Evolutionary conservation across 2,797 vertebrate species (phyloP).

Genomic region (Lepilemur ruficaudatus): DNA sequence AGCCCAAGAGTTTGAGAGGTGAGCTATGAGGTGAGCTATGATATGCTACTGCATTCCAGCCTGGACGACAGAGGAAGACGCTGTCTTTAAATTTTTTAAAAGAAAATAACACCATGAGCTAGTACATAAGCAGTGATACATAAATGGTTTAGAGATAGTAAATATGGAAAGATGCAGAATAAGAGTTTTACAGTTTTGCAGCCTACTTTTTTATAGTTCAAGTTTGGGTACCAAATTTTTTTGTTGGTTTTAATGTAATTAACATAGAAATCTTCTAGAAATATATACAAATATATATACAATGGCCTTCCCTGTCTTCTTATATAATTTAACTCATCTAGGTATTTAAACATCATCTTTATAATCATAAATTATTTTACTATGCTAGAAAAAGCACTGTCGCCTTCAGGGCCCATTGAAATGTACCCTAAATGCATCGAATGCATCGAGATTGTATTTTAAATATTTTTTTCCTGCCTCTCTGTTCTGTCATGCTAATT

Average conservation of each 20-base stretch:
- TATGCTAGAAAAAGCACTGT: background rate
- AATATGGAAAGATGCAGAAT: background rate
- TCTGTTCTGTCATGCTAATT: background rate
- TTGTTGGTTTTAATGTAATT: background rate
- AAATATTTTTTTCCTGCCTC: background rate
- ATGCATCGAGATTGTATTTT: background rate
- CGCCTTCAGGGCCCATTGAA: background rate
- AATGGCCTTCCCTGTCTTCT: background rate
- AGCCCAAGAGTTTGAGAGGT: no score
- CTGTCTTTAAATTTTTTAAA: no score
- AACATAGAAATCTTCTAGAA: constrained; percentile 37
- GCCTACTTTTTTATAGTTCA: background rate
- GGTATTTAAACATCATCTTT: background rate
- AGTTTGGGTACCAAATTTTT: background rate
- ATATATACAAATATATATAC: background rate
- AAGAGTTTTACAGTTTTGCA: background rate
- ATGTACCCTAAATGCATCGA: background rate
- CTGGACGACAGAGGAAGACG: no score
- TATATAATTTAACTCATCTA: background rate
- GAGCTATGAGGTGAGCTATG: no score
- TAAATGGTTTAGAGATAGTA: background rate
- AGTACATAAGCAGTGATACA: background rate
- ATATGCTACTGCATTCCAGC: no score
- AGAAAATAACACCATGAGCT: background rate
- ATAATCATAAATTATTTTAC: background rate